phyloP scores from a whole-genome alignment of 2,888 invertebrate genomes.

The Agonopterix alstromeriana region DNA sequence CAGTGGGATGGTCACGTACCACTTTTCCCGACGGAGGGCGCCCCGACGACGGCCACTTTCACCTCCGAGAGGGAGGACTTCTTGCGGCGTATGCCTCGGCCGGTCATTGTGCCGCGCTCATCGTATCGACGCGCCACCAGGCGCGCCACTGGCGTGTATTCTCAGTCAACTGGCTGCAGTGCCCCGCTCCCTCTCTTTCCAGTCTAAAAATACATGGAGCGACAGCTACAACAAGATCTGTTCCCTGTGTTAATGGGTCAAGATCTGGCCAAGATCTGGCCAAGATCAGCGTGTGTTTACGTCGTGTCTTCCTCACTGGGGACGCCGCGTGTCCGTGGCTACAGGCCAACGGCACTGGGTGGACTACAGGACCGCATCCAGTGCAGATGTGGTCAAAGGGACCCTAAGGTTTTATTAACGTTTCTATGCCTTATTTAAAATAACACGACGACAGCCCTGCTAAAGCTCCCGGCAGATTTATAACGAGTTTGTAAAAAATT shows the following conservation, averaged over 20 bases:
- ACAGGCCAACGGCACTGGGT: constrained; percentile 15
- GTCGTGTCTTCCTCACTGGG: constrained; percentile 42
- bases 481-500: neutral
- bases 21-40: constrained; percentile 94
- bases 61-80: constrained; percentile 93
- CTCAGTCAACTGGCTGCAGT: constrained; percentile 1
- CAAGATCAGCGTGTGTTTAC: constrained; percentile 72
- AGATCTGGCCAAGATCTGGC: constrained; percentile 58
- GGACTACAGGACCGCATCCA: neutral
- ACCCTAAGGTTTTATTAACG: too few species aligned
- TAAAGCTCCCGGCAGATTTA: too few species aligned
- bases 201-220: constrained; percentile 65
- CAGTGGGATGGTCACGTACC: constrained; percentile 77
- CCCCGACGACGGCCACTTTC: constrained; percentile 93
- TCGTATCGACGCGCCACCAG: constrained; percentile 10
- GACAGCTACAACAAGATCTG: constrained; percentile 62
- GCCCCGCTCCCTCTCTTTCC: constrained; percentile 36
- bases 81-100: constrained; percentile 90
- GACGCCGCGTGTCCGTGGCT: constrained; percentile 39
- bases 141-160: neutral
- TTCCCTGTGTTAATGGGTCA: constrained; percentile 70
- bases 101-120: constrained; percentile 76
- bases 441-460: too few species aligned
- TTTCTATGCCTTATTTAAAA: too few species aligned
- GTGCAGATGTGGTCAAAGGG: neutral